Conservation (phyloP, 2,888 invertebrate genomes). For the Resseliella maxima region DNA sequence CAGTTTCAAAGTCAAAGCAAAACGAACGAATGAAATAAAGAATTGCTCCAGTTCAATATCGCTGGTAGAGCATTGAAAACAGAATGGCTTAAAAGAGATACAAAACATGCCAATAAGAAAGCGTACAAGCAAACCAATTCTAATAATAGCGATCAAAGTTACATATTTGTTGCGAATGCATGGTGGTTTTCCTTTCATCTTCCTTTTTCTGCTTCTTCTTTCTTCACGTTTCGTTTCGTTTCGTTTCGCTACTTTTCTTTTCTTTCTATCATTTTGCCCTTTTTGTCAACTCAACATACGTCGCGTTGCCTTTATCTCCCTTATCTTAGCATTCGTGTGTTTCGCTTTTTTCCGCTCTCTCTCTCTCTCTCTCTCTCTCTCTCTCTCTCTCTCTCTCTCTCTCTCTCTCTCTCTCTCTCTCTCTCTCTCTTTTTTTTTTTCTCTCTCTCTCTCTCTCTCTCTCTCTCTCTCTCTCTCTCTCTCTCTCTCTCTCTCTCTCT, state of each 20-base stretch:
- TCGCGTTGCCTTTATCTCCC: no score
- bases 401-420: no score
- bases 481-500: background rate
- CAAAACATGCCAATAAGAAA: conserved; percentile 33
- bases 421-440: background rate
- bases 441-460: background rate
- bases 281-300: no score
- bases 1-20: background rate
- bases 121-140: background rate
- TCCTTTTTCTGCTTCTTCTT: background rate
- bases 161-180: conserved; percentile 24
- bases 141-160: conserved; percentile 7
- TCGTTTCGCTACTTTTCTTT: background rate
- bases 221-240: no score
- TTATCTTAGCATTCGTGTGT: background rate
- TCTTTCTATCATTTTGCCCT: background rate
- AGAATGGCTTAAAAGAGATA: background rate
- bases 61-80: background rate
- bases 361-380: background rate
- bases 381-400: background rate
- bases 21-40: no score
- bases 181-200: conserved; percentile 25
- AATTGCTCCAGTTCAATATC: no score
- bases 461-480: background rate
- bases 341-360: background rate